Evolutionary conservation across 2,888 invertebrate species (phyloP), one percentile per base, ranked within the genome.

Genomic region (Lasioglossum leucozonium): DNA sequence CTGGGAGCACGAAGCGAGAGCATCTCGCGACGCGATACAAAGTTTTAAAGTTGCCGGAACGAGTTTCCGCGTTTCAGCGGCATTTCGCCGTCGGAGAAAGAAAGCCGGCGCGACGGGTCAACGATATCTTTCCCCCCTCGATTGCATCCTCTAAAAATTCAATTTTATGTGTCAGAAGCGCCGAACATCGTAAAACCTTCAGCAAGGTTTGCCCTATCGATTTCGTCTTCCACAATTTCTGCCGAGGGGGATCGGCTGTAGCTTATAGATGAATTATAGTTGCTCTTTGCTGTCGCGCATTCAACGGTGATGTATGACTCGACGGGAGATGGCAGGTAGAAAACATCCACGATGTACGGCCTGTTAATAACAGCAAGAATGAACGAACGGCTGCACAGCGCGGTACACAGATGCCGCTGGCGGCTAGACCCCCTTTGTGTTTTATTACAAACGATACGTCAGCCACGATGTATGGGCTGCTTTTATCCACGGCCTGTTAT

Each of bases 371-470:
- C 92, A 91, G 92, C 92, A 92, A 92, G 90, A 91, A 92, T 89
- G 92, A 92, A 92, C 90, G 92, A 90, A 90, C 91, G 91, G 90
- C 91, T 90, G 92, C 91, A 85, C 90, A 80, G 89, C 90, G 90
- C 91, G 90, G 91, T 91, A 90, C 91, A 92, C 92, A 93, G 93
- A 93, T 93, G 93, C 93, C 93, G 91, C 92, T 91, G 93, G 92
- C 92, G 92, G 91, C 91, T 92, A 92, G 92, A 92, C 91, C 92
- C 92, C 93, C 93, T 94, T 94, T 94, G 94, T 94, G 93, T 94
- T 94, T 94, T 94, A 94, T 94, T 94, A 94, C 94, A 94, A 94
- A 94, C 94, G 94, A 94, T 94, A 94, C 93, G 94, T 94, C 94
- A 94, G 92, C 91, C 88, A 92, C 91, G 94, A 93, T 93, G 92